These are phyloP conservation scores for Osmoderma eremita DNA, from an alignment of 2,888 invertebrate genomes.

Conservation along the genomic window DNA sequence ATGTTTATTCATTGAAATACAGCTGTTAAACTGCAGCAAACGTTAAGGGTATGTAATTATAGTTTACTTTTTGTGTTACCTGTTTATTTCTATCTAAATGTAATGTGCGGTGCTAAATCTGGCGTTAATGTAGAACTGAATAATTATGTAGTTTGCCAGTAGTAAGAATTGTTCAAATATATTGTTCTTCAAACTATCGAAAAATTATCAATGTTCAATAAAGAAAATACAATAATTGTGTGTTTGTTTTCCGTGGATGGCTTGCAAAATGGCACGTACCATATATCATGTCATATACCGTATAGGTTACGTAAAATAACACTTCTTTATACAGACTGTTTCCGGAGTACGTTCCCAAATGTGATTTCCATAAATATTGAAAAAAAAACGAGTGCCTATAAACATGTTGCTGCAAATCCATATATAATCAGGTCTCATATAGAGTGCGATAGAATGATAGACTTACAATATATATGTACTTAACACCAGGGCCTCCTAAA, in stretches of 20 bases:
- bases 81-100: conserved; percentile 2
- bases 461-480: too few relatives aligned
- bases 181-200: conserved; percentile 40
- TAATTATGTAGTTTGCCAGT: conserved; percentile 39
- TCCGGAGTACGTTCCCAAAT: too few relatives aligned
- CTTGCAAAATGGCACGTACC: background rate
- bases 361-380: too few relatives aligned
- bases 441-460: too few relatives aligned
- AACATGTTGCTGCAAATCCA: too few relatives aligned
- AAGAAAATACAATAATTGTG: conserved; percentile 35
- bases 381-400: too few relatives aligned
- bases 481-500: too few relatives aligned
- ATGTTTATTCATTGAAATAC: conserved; percentile 25
- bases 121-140: conserved; percentile 43
- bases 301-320: too few relatives aligned
- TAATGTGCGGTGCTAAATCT: conserved; percentile 23
- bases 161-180: conserved; percentile 41
- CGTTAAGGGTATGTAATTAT: background rate
- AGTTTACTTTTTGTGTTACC: conserved; percentile 15
- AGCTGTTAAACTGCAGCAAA: conserved; percentile 9
- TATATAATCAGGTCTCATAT: too few relatives aligned
- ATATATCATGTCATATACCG: too few relatives aligned
- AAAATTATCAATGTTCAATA: conserved; percentile 43
- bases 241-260: background rate
- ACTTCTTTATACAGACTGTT: too few relatives aligned